These are phyloP conservation scores for Tholera decimalis DNA, from an alignment of 2,888 invertebrate species.

Conservation along the genomic window DNA sequence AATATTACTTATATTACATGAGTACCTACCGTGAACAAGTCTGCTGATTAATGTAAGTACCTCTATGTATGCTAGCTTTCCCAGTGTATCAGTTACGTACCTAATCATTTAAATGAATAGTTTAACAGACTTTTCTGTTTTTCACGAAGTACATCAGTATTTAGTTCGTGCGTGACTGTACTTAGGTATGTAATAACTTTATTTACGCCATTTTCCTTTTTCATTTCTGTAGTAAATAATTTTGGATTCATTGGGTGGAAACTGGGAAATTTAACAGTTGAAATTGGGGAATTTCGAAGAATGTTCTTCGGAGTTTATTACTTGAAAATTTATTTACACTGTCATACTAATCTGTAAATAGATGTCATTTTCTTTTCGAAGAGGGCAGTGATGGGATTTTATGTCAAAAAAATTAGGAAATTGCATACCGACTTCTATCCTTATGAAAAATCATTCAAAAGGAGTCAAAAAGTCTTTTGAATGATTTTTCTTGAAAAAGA, in stretches of 20 bases:
- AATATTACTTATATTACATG: too few species aligned
- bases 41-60: too few species aligned
- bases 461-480: too few species aligned
- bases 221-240: slow-evolving; percentile 20
- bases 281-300: neutral
- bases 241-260: slow-evolving; percentile 11
- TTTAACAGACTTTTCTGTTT: neutral
- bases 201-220: slow-evolving; percentile 5
- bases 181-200: neutral
- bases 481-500: too few species aligned
- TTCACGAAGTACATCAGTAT: neutral
- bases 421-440: too few species aligned
- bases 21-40: too few species aligned
- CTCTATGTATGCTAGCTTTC: too few species aligned
- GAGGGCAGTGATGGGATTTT: neutral
- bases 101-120: neutral
- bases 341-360: neutral
- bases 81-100: too few species aligned
- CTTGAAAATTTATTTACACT: slow-evolving; percentile 5
- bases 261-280: slow-evolving; percentile 14
- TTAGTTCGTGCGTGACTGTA: neutral
- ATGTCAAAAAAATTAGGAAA: neutral
- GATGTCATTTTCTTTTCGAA: neutral
- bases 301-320: neutral
- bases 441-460: too few species aligned